Conservation (phyloP, 2,888 invertebrate species). For the Spilarctia lutea region DNA sequence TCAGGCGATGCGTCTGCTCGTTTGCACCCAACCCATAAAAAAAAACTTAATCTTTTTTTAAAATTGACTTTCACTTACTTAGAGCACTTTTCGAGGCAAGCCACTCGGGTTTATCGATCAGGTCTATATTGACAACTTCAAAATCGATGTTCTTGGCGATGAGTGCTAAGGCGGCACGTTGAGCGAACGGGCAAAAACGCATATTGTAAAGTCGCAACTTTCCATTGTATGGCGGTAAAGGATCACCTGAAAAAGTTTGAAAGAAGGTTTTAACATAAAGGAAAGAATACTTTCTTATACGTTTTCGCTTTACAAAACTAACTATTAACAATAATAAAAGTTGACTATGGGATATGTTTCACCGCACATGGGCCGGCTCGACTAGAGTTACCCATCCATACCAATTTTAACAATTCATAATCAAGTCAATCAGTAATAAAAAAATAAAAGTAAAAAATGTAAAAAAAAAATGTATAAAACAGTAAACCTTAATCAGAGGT, state of each 20-base stretch:
- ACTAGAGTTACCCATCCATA: no score
- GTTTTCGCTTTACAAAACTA: neutral
- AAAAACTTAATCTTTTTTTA: no score
- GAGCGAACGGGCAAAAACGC: slow-evolving; percentile 94
- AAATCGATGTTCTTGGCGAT: slow-evolving; percentile 92
- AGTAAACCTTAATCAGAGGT: no score
- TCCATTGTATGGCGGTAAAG: slow-evolving; percentile 88
- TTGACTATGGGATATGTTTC: no score
- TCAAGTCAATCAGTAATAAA: no score
- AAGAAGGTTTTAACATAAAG: neutral
- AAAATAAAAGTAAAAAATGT: no score
- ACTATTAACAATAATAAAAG: neutral
- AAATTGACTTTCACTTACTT: slow-evolving; percentile 12
- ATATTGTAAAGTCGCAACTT: slow-evolving; percentile 92
- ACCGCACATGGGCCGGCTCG: no score
- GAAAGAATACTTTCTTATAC: neutral
- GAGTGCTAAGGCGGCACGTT: slow-evolving; percentile 90
- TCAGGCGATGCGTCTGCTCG: no score
- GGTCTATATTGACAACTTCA: slow-evolving; percentile 90
- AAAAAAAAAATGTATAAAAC: no score
- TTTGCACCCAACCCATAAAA: no score
- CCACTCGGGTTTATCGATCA: slow-evolving; percentile 93
- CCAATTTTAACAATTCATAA: no score
- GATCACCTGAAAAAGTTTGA: slow-evolving; percentile 85
- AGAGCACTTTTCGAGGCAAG: slow-evolving; percentile 87